Conservation (phyloP, 2,113 vertebrate species). For the Syrrhaptes paradoxus region DNA sequence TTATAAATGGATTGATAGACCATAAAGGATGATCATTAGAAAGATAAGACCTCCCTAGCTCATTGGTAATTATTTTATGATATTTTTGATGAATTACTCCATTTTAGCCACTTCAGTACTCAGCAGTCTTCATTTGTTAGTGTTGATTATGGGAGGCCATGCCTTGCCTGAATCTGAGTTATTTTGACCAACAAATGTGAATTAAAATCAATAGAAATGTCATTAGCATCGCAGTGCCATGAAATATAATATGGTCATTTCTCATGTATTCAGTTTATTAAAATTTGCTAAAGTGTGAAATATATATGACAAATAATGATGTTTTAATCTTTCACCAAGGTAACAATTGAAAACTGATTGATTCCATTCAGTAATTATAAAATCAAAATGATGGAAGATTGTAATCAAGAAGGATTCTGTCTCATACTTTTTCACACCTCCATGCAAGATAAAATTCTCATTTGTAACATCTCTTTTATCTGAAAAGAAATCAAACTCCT, state of each 20-base stretch:
- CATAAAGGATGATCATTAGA: conserved; percentile 64
- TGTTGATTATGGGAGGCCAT: conserved; percentile 67
- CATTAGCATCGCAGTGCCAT: conserved; percentile 73
- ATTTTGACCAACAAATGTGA: conserved; percentile 74
- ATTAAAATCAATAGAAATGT: conserved; percentile 81
- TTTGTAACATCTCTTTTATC: conserved; percentile 75
- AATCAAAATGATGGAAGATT: conserved; percentile 83
- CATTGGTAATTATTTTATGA: conserved; percentile 69
- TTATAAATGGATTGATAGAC: conserved; percentile 60
- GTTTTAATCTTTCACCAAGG: conserved; percentile 82
- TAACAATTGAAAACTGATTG: conserved; percentile 84
- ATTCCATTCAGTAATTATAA: conserved; percentile 84
- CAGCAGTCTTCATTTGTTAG: conserved; percentile 73
- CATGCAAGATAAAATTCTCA: conserved; percentile 75
- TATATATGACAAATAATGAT: conserved; percentile 78
- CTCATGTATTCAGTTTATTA: conserved; percentile 82
- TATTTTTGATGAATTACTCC: conserved; percentile 75
- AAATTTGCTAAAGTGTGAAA: conserved; percentile 81
- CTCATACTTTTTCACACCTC: conserved; percentile 71
- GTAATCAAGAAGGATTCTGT: conserved; percentile 79
- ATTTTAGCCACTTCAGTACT: conserved; percentile 71
- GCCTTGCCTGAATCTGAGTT: conserved; percentile 68
- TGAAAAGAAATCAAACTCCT: conserved; percentile 75
- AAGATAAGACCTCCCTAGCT: conserved; percentile 55
- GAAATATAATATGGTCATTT: conserved; percentile 77